phyloP scores from a whole-genome alignment of 1,140 invertebrate genomes.

The Drosophila nikananu region DNA sequence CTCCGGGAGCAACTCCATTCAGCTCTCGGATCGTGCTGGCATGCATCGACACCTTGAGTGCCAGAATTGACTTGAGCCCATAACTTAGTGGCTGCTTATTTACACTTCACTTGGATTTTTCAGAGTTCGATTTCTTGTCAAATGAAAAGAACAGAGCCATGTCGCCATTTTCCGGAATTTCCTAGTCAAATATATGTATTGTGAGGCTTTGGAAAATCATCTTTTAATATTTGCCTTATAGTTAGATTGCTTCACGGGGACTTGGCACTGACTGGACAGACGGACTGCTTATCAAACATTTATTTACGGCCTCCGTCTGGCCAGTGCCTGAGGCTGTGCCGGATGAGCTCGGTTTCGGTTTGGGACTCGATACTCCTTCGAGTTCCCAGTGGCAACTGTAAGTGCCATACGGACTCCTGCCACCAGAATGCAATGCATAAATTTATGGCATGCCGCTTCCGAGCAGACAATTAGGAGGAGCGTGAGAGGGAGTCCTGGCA shows the following conservation, averaged over 20 bases:
- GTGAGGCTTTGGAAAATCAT: neutral
- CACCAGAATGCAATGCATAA: constrained; percentile 78
- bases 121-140: neutral
- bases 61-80: constrained; percentile 64
- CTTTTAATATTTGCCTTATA: constrained; percentile 23
- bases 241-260: constrained; percentile 27
- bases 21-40: constrained; percentile 42
- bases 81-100: constrained; percentile 62
- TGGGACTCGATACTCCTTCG: constrained; percentile 18
- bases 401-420: constrained; percentile 51
- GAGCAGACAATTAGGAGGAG: constrained; percentile 71
- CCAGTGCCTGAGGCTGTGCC: neutral
- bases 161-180: constrained; percentile 1
- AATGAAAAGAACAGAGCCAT: neutral
- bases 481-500: neutral
- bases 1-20: constrained; percentile 17
- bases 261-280: constrained; percentile 38
- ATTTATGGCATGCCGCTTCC: constrained; percentile 68
- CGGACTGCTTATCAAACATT: constrained; percentile 70
- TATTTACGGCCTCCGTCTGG: constrained; percentile 63
- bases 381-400: constrained; percentile 9
- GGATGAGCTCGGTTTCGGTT: constrained; percentile 9
- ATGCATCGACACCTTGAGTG: constrained; percentile 55
- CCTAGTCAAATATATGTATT: constrained; percentile 18
- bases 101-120: constrained; percentile 63